phyloP scores from a whole-genome alignment of 2,113 vertebrate genomes.

The Cynoglossus semilaevis region DNA sequence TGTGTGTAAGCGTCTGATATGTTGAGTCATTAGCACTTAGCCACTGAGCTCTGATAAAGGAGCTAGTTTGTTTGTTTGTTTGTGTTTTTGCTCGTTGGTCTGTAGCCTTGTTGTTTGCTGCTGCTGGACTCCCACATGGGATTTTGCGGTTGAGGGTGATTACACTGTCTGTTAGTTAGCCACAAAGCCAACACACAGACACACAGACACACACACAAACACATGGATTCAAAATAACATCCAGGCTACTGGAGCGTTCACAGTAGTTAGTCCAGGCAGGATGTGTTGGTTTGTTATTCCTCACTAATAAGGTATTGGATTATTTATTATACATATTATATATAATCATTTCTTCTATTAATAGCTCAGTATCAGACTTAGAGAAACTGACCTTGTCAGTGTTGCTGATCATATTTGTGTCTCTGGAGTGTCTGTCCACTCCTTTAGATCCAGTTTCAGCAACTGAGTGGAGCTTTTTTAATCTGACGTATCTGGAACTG shows the following conservation, averaged over 20 bases:
- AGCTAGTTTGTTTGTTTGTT: conserved; percentile 38
- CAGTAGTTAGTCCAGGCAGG: conserved; percentile 38
- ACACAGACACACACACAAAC: too few species aligned
- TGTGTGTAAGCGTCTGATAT: conserved; percentile 15
- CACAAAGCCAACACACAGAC: conserved; percentile 59
- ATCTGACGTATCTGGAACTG: too few species aligned
- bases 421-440: too few species aligned
- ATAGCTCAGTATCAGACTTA: too few species aligned
- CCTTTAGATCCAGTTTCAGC: too few species aligned
- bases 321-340: too few species aligned
- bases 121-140: conserved; percentile 31
- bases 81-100: conserved; percentile 18
- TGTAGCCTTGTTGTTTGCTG: not conserved
- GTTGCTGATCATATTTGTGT: too few species aligned
- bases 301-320: too few species aligned
- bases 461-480: too few species aligned
- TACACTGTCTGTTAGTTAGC: conserved; percentile 65
- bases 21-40: conserved; percentile 46
- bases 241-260: conserved; percentile 36
- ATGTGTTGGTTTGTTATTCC: not conserved
- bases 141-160: conserved; percentile 55
- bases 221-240: conserved; percentile 46
- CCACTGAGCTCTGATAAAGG: conserved; percentile 32
- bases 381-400: too few species aligned
- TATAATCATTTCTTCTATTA: not conserved